Base-by-base conservation (phyloP, 2,888 invertebrate genomes). In the Synanthedon vespiformis region DNA sequence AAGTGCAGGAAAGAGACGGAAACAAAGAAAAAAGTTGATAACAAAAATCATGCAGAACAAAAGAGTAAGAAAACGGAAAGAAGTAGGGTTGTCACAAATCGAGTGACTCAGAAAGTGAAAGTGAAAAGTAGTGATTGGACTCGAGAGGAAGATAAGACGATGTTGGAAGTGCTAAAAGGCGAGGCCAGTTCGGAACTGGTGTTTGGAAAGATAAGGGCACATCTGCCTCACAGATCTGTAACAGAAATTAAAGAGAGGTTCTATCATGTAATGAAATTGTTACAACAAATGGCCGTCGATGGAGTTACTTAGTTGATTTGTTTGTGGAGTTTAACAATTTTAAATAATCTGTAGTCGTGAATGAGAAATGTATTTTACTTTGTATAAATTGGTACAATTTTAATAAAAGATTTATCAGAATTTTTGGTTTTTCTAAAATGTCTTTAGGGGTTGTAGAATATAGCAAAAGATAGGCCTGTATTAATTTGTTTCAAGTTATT, bases 141-240 rank as follows among this genome's bases (percentile, higher is more conserved):
- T 0, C 88, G 94, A 53, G 93, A 95, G 52, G 95, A 95, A 67
- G 95, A 95, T 72, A 94, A 92, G 73, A 90, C 93, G 12, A 92
- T 95, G 77, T 77, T 95, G 41, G 91, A 94, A 74, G 92, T 92
- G 53, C 89, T 95, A 57, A 94, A 94, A 70, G 89, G 90, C 4
- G 93, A 93, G 58, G 64, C 83, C 8, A 88, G 91, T 50, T 90
- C 91, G 0, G 91, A 93, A 57, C 88, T 90, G 59, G 90, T 92
- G 5, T 91, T 93, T 56, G 79, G 82, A 22, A 84, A 87, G 53
- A 90, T 92, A 40, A 78, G 87, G 4, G 73, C 88, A 54, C 61
- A 88, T 41, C 69, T 92, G 2, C 89, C 89, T 3, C 88, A 89
- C 58, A 75, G 92, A 49, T 88, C 89, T 0, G 70, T 88, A 11